Evolutionary conservation across 2,888 invertebrate species (phyloP).

Genomic region (Trimorus sp.): DNA sequence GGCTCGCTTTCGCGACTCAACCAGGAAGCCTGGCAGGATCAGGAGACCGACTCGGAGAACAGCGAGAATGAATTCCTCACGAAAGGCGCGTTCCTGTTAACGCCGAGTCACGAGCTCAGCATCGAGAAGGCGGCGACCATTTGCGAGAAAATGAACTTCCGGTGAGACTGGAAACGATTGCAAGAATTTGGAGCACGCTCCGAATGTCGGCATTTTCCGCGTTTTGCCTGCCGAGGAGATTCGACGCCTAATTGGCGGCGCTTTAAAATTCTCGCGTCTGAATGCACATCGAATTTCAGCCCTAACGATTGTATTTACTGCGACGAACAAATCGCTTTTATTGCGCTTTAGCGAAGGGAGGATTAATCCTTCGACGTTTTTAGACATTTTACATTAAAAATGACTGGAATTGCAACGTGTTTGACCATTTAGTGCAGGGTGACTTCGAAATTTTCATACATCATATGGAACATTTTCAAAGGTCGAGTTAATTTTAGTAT

Average conservation of each 20-base stretch:
- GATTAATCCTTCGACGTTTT: too few relatives aligned
- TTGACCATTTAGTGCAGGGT: too few relatives aligned
- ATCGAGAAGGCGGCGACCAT: constrained; percentile 93
- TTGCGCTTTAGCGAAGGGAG: neutral
- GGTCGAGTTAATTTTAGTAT: too few relatives aligned
- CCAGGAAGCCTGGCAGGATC: constrained; percentile 78
- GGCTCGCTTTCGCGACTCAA: constrained; percentile 76
- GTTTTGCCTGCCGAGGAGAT: constrained; percentile 17
- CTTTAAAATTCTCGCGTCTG: constrained; percentile 38
- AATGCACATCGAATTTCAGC: constrained; percentile 44
- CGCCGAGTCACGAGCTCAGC: constrained; percentile 92
- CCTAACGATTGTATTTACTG: constrained; percentile 41
- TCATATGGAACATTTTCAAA: too few relatives aligned
- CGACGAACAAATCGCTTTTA: neutral
- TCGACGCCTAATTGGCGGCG: constrained; percentile 55
- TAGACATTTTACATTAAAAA: constrained; percentile 23
- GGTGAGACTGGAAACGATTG: constrained; percentile 72
- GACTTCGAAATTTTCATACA: too few relatives aligned
- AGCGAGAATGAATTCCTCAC: constrained; percentile 90
- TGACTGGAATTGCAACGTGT: neutral
- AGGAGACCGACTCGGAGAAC: constrained; percentile 91
- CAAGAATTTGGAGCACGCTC: constrained; percentile 51
- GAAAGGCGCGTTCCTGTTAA: constrained; percentile 91
- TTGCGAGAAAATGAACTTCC: constrained; percentile 93
- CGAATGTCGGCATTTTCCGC: constrained; percentile 55